phyloP scores from a whole-genome alignment of 2,888 invertebrate genomes.

The Girardia tigrina region DNA sequence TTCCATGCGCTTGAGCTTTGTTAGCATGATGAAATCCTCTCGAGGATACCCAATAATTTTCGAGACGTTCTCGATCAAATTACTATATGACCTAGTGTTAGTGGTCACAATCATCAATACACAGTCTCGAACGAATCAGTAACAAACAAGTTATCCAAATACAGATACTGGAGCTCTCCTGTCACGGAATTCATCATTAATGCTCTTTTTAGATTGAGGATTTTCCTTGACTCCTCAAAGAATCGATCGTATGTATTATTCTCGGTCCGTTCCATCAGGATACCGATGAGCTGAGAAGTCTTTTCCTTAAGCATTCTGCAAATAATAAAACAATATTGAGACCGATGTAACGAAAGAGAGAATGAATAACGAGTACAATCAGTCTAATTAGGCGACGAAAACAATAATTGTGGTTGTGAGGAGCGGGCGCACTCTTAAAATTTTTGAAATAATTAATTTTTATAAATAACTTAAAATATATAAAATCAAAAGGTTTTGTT shows the following conservation, averaged over 20 bases:
- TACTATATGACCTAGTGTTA: not conserved
- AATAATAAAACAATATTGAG: no score
- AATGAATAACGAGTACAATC: no score
- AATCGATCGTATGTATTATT: not conserved
- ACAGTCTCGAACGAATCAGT: no score
- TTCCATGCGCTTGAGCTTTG: not conserved
- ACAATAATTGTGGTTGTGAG: no score
- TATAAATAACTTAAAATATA: no score
- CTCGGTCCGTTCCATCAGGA: not conserved
- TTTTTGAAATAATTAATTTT: no score
- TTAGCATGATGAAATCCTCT: not conserved
- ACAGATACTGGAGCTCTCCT: not conserved
- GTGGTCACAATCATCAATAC: not conserved
- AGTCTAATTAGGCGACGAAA: no score
- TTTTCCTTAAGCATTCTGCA: not conserved
- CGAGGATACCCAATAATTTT: not conserved
- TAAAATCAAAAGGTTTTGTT: no score
- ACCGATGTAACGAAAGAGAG: no score
- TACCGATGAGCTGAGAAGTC: not conserved
- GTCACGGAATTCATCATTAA: not conserved
- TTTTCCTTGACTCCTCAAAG: not conserved
- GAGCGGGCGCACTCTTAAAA: no score
- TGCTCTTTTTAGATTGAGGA: not conserved
- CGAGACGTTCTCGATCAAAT: not conserved
- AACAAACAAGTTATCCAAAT: not conserved